Percentiles rank a stretch among this genome's conserved stretches.
Evolutionary conservation across 30 jellyfish, hydroid and myxozoan species (phyloP).

Genomic region (Rhopilema esculentum): DNA sequence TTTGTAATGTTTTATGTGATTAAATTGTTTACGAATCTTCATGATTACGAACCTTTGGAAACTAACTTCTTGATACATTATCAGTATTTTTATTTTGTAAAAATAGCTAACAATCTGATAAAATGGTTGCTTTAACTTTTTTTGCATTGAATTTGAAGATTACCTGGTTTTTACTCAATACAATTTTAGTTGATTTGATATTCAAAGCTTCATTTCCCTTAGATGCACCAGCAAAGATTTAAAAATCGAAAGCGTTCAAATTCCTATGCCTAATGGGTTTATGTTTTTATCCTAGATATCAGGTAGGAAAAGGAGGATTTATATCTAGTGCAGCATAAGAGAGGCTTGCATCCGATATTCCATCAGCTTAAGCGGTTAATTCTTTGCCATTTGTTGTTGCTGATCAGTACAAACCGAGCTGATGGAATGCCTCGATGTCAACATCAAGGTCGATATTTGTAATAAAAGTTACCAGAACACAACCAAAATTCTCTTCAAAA

Average conservation of each 20-base stretch:
- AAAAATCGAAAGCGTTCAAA: too few relatives aligned
- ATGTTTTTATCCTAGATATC: neutral
- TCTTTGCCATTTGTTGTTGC: neutral
- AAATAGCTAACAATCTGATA: neutral
- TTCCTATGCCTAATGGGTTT: neutral
- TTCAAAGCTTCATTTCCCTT: too few relatives aligned
- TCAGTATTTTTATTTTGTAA: too few relatives aligned
- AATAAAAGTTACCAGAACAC: conserved; percentile 3
- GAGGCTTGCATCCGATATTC: neutral
- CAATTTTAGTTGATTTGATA: too few relatives aligned
- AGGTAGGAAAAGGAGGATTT: neutral
- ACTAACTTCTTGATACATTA: too few relatives aligned
- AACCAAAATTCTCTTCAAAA: conserved; percentile 4
- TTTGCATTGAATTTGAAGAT: neutral
- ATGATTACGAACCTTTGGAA: too few relatives aligned
- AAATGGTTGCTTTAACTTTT: neutral
- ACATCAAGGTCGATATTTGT: neutral
- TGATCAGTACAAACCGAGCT: neutral
- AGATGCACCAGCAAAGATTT: too few relatives aligned
- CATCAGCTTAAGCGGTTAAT: neutral
- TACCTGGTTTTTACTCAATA: neutral
- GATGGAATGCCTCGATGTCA: conserved; percentile 8
- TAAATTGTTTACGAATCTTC: too few relatives aligned
- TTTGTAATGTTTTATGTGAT: too few relatives aligned
- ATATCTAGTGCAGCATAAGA: neutral